Percentiles rank a stretch among this genome's conserved stretches.
These are phyloP conservation scores for Callocephalon fimbriatum DNA, from an alignment of 2,113 vertebrate genomes.

Conservation along the genomic window DNA sequence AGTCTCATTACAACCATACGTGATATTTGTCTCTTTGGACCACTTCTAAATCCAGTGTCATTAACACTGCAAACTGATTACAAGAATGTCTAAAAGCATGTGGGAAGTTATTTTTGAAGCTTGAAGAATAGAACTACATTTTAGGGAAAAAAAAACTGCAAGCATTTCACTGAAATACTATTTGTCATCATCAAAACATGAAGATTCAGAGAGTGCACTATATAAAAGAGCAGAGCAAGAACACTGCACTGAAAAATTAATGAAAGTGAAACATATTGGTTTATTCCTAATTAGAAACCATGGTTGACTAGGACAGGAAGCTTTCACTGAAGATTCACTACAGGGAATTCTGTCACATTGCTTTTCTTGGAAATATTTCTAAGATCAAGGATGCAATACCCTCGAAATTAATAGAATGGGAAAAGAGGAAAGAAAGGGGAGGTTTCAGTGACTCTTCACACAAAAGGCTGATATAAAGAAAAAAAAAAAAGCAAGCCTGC, in stretches of 20 bases:
- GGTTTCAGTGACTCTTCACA: background rate
- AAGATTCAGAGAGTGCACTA: background rate
- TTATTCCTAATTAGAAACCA: slow-evolving; percentile 20
- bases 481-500: background rate
- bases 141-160: background rate
- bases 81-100: background rate
- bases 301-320: background rate
- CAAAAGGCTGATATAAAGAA: background rate
- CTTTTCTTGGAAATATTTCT: slow-evolving; percentile 10
- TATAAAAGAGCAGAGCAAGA: background rate
- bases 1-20: background rate
- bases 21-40: background rate
- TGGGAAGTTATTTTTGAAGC: background rate
- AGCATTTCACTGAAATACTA: background rate
- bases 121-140: background rate
- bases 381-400: background rate
- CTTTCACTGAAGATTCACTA: slow-evolving; percentile 5
- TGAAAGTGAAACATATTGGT: background rate
- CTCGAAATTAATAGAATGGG: background rate
- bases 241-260: background rate
- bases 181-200: background rate
- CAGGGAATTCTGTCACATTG: background rate
- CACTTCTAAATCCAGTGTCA: background rate
- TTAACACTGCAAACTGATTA: background rate
- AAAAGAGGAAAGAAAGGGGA: background rate